Conservation (phyloP, 2,888 invertebrate genomes). For the Parelbella ahira region DNA sequence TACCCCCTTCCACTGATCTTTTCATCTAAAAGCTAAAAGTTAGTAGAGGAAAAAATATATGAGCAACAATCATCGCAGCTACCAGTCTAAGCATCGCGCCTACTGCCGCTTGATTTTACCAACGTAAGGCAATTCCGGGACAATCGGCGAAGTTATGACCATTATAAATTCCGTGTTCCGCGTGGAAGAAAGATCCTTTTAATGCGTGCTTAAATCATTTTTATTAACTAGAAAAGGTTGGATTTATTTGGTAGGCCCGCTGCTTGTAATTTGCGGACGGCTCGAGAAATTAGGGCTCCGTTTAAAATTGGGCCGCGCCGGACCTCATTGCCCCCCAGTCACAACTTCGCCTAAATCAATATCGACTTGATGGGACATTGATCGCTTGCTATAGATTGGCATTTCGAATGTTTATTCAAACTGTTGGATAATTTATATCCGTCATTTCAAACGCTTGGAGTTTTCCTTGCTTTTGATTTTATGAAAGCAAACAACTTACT, state of each 20-base stretch:
- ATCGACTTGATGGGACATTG: slow-evolving; percentile 17
- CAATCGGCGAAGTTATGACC: slow-evolving; percentile 59
- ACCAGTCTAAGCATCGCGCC: too few species aligned
- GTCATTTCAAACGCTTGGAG: slow-evolving; percentile 1
- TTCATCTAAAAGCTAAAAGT: slow-evolving; percentile 41
- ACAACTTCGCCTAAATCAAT: slow-evolving; percentile 19
- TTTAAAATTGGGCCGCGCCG: slow-evolving; percentile 6
- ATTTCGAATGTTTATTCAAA: slow-evolving; percentile 18
- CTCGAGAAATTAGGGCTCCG: slow-evolving; percentile 44
- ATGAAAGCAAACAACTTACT: neutral
- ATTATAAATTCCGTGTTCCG: slow-evolving; percentile 67
- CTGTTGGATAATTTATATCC: slow-evolving; percentile 29
- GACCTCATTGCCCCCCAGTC: slow-evolving; percentile 6
- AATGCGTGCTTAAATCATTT: slow-evolving; percentile 75
- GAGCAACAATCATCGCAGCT: too few species aligned
- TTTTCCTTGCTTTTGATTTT: neutral
- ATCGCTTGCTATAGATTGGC: slow-evolving; percentile 16
- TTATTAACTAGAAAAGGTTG: slow-evolving; percentile 75
- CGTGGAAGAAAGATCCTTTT: slow-evolving; percentile 63
- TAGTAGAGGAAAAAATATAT: too few species aligned
- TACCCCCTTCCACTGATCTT: slow-evolving; percentile 36
- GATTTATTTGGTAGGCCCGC: slow-evolving; percentile 62
- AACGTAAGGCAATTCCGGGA: slow-evolving; percentile 54
- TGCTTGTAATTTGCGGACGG: slow-evolving; percentile 57
- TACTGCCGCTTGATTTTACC: too few species aligned